Evolutionary conservation across 2,113 vertebrate species (phyloP).

Genomic region (Ctenodactylus gundi): DNA sequence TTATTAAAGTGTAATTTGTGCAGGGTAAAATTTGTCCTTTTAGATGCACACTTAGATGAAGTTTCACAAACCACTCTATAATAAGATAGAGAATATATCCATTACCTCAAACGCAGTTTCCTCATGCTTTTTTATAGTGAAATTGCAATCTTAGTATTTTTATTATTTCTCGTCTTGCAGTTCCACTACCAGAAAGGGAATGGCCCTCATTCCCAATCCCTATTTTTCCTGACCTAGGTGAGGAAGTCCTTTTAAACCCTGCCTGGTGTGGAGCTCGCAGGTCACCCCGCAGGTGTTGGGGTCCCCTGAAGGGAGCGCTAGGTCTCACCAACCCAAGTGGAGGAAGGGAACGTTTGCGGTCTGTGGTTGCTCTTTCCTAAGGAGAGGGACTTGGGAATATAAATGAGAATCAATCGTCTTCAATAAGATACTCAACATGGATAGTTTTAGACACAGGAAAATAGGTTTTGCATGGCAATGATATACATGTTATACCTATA

Average conservation of each 20-base stretch:
- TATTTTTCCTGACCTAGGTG: not conserved
- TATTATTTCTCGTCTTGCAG: accelerated
- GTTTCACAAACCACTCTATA: not conserved
- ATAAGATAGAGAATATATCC: not conserved
- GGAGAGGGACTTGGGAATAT: not conserved
- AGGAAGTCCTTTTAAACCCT: accelerated
- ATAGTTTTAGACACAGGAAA: not conserved
- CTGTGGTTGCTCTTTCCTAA: not conserved
- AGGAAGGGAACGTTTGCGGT: not conserved
- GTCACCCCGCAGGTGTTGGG: too few species aligned
- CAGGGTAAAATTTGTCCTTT: not conserved
- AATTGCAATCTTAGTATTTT: not conserved
- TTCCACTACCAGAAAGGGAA: not conserved
- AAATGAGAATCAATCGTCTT: not conserved
- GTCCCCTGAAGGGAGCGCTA: not conserved
- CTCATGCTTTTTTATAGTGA: not conserved
- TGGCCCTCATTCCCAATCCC: not conserved
- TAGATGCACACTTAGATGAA: not conserved
- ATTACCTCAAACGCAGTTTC: not conserved
- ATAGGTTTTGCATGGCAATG: not conserved
- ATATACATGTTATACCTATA: not conserved
- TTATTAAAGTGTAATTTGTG: not conserved
- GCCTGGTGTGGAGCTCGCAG: too few species aligned
- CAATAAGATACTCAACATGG: not conserved
- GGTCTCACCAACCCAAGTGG: not conserved